Evolutionary conservation across 2,888 invertebrate genomes (phyloP).

Genomic region (Drosophila cyrtoloma): DNA sequence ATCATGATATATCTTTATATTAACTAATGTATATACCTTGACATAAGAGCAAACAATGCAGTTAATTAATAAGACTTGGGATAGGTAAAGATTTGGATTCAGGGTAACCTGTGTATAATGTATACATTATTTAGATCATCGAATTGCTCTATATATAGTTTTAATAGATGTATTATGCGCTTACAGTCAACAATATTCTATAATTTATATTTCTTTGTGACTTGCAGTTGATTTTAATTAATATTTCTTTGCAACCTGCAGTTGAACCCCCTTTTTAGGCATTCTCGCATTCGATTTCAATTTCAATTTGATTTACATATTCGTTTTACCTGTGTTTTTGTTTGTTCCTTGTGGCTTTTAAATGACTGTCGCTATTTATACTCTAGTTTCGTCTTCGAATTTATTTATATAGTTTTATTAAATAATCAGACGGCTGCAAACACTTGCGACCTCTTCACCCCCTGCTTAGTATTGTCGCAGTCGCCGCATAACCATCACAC

Average conservation of each 20-base stretch:
- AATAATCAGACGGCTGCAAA: constrained; percentile 14
- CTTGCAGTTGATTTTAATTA: background rate
- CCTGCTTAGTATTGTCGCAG: background rate
- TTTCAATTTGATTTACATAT: background rate
- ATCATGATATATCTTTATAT: background rate
- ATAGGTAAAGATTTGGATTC: background rate
- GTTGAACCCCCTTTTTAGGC: background rate
- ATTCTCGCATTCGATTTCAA: background rate
- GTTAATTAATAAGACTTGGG: background rate
- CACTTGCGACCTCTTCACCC: constrained; percentile 5
- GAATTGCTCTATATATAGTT: background rate
- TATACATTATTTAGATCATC: background rate
- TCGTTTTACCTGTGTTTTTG: background rate
- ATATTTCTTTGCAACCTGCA: background rate
- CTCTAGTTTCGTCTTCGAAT: background rate
- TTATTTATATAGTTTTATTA: constrained; percentile 13
- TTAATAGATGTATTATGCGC: background rate
- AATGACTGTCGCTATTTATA: background rate
- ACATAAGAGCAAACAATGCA: background rate
- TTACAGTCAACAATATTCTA: background rate
- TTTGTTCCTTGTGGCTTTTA: background rate
- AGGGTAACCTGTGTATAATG: background rate
- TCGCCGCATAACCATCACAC: constrained; percentile 20
- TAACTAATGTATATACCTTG: background rate
- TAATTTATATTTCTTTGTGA: background rate